Evolutionary conservation across 2,113 vertebrate species (phyloP).

Genomic region (Rafetus swinhoei): DNA sequence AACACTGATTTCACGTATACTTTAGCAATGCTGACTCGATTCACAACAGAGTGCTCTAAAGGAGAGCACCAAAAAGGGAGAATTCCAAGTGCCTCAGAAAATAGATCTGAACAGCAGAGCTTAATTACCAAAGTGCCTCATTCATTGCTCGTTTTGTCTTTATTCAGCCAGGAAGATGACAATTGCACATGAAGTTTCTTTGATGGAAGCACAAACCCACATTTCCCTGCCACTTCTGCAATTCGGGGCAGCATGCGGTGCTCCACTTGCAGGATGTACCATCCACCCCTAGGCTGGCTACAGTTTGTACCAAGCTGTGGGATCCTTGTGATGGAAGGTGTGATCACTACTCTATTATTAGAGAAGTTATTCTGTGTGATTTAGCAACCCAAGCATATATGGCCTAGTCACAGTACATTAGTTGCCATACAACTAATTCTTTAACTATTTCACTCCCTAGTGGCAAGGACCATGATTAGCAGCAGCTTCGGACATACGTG

Average conservation of each 20-base stretch:
- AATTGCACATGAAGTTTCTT: not conserved
- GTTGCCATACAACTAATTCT: constrained; percentile 49
- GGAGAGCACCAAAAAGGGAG: not conserved
- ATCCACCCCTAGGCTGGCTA: constrained; percentile 5
- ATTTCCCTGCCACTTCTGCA: not conserved
- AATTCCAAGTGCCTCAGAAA: not conserved
- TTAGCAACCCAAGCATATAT: constrained; percentile 65
- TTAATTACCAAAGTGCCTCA: not conserved
- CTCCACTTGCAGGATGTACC: constrained; percentile 31
- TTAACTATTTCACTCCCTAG: not conserved
- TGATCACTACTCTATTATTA: constrained; percentile 62
- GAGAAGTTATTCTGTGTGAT: constrained; percentile 63
- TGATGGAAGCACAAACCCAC: not conserved
- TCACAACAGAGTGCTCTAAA: not conserved
- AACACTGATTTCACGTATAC: not conserved
- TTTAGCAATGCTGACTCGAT: not conserved
- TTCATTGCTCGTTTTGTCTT: constrained; percentile 13
- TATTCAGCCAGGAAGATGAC: not conserved
- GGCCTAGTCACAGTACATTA: not conserved
- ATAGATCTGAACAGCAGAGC: not conserved
- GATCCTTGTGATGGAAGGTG: constrained; percentile 52
- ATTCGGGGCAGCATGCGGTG: rapidly evolving
- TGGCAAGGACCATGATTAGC: constrained; percentile 1
- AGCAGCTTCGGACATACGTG: not conserved
- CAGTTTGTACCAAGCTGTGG: rapidly evolving